phyloP scores from a whole-genome alignment of 2,888 invertebrate species.

The Ecdyonurus torrentis region DNA sequence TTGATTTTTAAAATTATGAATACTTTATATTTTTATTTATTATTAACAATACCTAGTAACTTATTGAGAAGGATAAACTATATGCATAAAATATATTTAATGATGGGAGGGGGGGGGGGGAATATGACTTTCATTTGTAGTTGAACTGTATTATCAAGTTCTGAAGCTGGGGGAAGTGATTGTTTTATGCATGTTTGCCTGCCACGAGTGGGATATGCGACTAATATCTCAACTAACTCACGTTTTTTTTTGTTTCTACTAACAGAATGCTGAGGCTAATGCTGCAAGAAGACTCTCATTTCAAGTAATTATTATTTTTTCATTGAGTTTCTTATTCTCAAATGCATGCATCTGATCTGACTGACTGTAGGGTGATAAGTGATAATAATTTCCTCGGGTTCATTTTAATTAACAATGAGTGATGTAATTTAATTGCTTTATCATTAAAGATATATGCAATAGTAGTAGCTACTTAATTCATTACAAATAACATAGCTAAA shows the following conservation, averaged over 20 bases:
- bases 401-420: background rate
- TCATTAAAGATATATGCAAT: too few species aligned
- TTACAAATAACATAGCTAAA: background rate
- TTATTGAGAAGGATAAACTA: too few species aligned
- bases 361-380: background rate
- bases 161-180: too few species aligned
- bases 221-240: background rate
- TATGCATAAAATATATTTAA: too few species aligned
- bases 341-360: background rate
- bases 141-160: too few species aligned
- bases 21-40: too few species aligned
- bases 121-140: too few species aligned
- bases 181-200: too few species aligned
- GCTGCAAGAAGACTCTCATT: background rate
- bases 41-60: too few species aligned
- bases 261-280: constrained; percentile 3
- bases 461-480: background rate
- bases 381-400: background rate
- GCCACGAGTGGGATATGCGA: too few species aligned
- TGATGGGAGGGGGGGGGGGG: too few species aligned
- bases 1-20: too few species aligned
- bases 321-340: background rate
- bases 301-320: background rate
- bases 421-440: background rate
- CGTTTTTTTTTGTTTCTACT: background rate